phyloP scores from a whole-genome alignment of 2,888 invertebrate genomes.

The Drosophila quinaria region DNA sequence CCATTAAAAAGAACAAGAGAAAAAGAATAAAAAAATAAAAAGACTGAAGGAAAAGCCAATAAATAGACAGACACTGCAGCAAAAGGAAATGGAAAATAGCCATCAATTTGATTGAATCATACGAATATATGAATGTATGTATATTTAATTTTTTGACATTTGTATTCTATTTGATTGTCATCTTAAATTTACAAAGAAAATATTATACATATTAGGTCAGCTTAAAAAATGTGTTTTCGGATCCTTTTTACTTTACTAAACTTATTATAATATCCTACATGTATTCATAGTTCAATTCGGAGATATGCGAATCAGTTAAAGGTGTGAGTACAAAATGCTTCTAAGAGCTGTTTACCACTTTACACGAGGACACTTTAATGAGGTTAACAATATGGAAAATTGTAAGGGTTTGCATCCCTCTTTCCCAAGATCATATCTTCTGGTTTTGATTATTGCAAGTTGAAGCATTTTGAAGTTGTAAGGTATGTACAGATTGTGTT shows the following conservation, averaged over 20 bases:
- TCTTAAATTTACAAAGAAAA: background rate
- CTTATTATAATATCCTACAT: background rate
- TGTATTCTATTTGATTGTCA: background rate
- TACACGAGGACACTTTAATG: too few relatives aligned
- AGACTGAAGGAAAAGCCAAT: conserved; percentile 4
- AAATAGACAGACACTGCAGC: background rate
- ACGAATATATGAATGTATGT: too few relatives aligned
- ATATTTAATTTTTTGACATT: conserved; percentile 14
- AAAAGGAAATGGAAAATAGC: conserved; percentile 13
- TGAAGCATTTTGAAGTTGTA: conserved; percentile 4
- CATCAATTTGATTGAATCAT: conserved; percentile 18
- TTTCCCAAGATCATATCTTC: too few relatives aligned
- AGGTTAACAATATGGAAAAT: too few relatives aligned
- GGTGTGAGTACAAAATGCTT: background rate
- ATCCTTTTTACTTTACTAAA: background rate
- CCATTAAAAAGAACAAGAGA: conserved; percentile 45
- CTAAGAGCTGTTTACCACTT: background rate
- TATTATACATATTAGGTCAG: background rate
- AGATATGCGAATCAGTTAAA: background rate
- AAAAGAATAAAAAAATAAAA: background rate
- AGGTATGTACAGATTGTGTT: conserved; percentile 2
- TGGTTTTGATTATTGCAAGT: conserved; percentile 3
- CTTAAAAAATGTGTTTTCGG: background rate
- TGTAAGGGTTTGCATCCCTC: too few relatives aligned
- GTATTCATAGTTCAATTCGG: background rate